These are phyloP conservation scores for Lethenteron reissneri DNA, from an alignment of 2,113 vertebrate species.

Conservation along the genomic window DNA sequence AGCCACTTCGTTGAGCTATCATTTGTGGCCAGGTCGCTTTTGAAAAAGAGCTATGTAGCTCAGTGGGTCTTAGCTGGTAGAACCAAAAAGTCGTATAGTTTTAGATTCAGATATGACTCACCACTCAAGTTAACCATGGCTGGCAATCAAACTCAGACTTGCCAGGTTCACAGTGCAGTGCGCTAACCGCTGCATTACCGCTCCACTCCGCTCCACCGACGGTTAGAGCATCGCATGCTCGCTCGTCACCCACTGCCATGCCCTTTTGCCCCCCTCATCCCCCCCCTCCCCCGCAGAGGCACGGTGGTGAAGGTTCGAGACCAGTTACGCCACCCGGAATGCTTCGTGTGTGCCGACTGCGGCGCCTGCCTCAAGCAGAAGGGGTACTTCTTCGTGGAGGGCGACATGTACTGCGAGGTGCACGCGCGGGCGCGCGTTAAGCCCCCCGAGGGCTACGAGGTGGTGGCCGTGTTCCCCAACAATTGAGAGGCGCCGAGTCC, in stretches of 20 bases:
- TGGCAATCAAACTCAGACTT: too few species aligned
- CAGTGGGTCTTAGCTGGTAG: too few species aligned
- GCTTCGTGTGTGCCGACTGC: constrained; percentile 86
- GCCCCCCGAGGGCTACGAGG: constrained; percentile 85
- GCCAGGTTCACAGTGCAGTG: too few species aligned
- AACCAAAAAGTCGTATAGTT: too few species aligned
- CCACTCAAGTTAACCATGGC: too few species aligned
- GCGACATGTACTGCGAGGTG: constrained; percentile 77
- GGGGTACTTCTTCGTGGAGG: constrained; percentile 91
- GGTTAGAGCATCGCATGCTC: too few species aligned
- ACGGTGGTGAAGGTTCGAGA: constrained; percentile 87
- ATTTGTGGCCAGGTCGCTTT: too few species aligned
- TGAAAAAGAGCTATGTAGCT: too few species aligned
- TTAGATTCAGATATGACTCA: too few species aligned
- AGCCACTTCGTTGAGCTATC: too few species aligned
- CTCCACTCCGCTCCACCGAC: too few species aligned
- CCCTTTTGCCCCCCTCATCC: background rate
- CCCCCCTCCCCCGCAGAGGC: constrained; percentile 27
- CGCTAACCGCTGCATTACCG: too few species aligned
- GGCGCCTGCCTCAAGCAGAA: constrained; percentile 69
- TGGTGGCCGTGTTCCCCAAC: constrained; percentile 93
- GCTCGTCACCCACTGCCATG: background rate
- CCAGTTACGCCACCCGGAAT: constrained; percentile 87
- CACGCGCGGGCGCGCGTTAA: constrained; percentile 79
- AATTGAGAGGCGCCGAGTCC: background rate